Evolutionary conservation across 2,888 invertebrate species (phyloP), one percentile per base, ranked within the genome.

Genomic region (Morpho achilles): DNA sequence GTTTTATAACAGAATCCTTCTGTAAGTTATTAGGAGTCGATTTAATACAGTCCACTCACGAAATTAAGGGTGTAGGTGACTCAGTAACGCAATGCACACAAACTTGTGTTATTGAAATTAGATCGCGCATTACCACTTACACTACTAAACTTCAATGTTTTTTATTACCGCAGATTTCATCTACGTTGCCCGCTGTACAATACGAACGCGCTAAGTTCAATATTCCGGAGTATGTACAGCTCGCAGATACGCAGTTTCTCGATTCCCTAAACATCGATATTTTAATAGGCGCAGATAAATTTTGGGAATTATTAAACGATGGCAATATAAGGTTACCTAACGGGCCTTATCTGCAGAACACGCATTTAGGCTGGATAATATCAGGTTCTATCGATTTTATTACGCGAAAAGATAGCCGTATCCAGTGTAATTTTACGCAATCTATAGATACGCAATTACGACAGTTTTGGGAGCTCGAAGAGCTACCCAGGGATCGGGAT

Each of bases 401-500:
- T 32, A 9, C 49, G 45, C 48, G 22, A 3, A 43, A 48, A 2
- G 40, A 40, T 39, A 40, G 2, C 1, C 40, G 8, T 10, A 39
- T 63, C 42, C 57, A 56, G 1, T 68, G 67, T 59, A 66, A 68
- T 39, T 61, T 66, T 53, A 23, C 61, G 2, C 50, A 53, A 7
- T 22, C 62, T 6, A 45, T 64, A 16, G 58, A 67, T n/a, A 16
- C 7, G 7, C 66, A 66, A 53, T 46, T 67, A 41, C 51, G 59
- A 4, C 52, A 49, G 39, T 67, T 69, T 44, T 69, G 68, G 69
- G 68, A 69, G 47, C 39, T 69, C 0, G 65, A 68, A 50, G 62
- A 65, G 44, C 16, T 50, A 32, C 42, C 47, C 42, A 43, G 8
- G 47, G 39, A 43, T 39, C 23, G 22, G 7, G 23, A 32, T 10